Evolutionary conservation across 2,113 vertebrate genomes (phyloP).

Genomic region (Alethe diademata): DNA sequence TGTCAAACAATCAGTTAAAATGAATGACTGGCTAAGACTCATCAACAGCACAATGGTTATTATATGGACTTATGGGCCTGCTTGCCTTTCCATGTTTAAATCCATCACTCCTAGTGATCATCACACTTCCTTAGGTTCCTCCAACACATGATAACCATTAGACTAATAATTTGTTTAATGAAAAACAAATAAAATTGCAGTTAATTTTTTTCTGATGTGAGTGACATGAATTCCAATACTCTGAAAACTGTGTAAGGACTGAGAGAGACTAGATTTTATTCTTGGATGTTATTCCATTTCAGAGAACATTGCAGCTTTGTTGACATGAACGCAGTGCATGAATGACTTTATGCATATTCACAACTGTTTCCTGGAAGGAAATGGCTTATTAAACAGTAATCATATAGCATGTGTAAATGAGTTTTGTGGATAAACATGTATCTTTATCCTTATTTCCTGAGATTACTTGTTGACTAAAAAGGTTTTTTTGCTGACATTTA

Average conservation of each 20-base stretch:
- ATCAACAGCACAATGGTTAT: neutral
- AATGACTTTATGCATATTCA: constrained; percentile 35
- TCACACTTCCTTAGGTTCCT: neutral
- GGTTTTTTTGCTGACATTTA: neutral
- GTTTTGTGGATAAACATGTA: neutral
- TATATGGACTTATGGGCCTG: neutral
- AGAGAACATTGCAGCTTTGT: neutral
- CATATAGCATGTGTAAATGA: neutral
- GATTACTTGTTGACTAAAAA: neutral
- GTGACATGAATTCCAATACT: neutral
- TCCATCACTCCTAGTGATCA: neutral
- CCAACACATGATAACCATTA: neutral
- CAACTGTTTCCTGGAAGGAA: constrained; percentile 21
- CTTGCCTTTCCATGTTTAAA: neutral
- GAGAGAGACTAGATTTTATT: neutral
- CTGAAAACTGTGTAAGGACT: neutral
- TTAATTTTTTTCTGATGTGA: neutral
- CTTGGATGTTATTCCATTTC: neutral
- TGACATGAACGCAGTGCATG: neutral
- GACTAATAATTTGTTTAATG: neutral
- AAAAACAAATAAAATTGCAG: neutral
- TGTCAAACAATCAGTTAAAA: neutral
- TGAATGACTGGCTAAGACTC: neutral
- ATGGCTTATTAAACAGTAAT: constrained; percentile 35
- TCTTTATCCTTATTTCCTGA: neutral